Evolutionary conservation across 1,140 invertebrate species (phyloP).

Genomic region (Globodera ellingtonae): DNA sequence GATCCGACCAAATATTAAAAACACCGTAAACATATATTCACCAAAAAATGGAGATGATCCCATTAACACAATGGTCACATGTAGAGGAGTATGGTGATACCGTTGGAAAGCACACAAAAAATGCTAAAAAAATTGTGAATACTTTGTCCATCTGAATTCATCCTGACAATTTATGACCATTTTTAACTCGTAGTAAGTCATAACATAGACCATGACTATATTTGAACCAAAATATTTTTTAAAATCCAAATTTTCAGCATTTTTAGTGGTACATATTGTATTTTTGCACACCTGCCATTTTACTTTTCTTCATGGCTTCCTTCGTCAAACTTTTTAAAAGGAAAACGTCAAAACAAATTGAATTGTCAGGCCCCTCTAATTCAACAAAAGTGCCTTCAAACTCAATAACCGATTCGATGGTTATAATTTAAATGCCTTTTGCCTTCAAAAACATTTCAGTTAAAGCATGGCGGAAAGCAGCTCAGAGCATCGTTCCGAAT

Average conservation of each 20-base stretch:
- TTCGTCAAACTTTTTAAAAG: slow-evolving; percentile 5
- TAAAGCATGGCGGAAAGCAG: neutral
- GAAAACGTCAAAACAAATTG: neutral
- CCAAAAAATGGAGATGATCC: too few relatives aligned
- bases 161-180: too few relatives aligned
- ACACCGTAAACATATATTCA: too few relatives aligned
- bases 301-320: neutral
- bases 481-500: slow-evolving; percentile 1
- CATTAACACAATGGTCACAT: too few relatives aligned
- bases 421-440: neutral
- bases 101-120: too few relatives aligned
- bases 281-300: neutral
- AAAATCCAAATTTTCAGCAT: neutral
- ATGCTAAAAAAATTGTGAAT: too few relatives aligned
- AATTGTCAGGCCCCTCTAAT: neutral
- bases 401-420: neutral
- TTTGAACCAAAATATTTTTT: too few relatives aligned
- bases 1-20: too few relatives aligned
- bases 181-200: too few relatives aligned
- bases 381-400: neutral
- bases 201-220: too few relatives aligned
- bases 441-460: neutral
- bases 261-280: neutral
- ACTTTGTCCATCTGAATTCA: too few relatives aligned
- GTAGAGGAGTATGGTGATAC: too few relatives aligned